Evolutionary conservation across 2,797 vertebrate genomes (phyloP).

Genomic region (Spinus pinus): DNA sequence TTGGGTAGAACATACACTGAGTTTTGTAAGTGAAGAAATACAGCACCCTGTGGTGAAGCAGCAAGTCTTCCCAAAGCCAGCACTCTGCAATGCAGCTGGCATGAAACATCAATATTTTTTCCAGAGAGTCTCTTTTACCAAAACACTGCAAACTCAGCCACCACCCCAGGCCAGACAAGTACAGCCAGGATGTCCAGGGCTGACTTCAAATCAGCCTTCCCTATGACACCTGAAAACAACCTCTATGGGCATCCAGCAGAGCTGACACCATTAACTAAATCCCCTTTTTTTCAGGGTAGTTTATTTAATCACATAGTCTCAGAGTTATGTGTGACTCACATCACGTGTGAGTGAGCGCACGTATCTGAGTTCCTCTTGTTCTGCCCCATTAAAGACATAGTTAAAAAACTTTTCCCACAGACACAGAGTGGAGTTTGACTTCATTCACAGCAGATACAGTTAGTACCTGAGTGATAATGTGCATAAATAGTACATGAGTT

Average conservation of each 20-base stretch:
- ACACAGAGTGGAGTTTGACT: neutral
- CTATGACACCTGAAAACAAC: fast-evolving
- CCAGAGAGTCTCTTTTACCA: neutral
- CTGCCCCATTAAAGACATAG: neutral
- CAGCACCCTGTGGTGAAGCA: neutral
- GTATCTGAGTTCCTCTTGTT: neutral
- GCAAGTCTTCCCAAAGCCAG: neutral
- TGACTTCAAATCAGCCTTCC: neutral
- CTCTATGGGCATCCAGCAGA: neutral
- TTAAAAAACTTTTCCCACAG: neutral
- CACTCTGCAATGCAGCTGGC: neutral
- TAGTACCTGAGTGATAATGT: neutral
- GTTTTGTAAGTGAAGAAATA: neutral
- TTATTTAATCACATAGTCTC: neutral
- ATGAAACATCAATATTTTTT: neutral
- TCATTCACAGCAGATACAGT: neutral
- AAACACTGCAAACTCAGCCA: neutral
- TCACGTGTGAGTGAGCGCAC: neutral
- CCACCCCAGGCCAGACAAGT: fast-evolving
- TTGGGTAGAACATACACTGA: neutral
- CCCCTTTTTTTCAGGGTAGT: neutral
- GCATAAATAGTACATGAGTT: neutral
- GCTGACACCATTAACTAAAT: neutral
- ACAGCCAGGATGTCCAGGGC: neutral
- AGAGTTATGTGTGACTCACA: neutral